A percentile compares a stretch with the other conserved stretches of the same genome.
phyloP scores from a whole-genome alignment of 2,113 vertebrate species.

The Pampusana beccarii region DNA sequence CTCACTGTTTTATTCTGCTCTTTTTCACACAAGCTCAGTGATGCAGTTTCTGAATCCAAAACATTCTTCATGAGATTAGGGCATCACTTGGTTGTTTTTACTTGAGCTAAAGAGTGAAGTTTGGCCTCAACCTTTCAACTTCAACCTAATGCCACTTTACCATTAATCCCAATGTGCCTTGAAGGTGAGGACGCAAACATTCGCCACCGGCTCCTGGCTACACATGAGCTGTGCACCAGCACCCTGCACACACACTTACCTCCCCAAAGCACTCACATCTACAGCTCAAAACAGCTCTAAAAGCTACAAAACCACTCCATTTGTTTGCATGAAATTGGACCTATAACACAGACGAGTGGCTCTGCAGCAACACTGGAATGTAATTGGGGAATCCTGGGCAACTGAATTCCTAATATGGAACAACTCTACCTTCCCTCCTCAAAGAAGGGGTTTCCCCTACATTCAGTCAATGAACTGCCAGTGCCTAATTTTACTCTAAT shows the following conservation, averaged over 20 bases:
- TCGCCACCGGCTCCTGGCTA: neutral
- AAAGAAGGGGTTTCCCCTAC: neutral
- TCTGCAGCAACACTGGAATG: neutral
- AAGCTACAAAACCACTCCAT: neutral
- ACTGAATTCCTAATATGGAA: neutral
- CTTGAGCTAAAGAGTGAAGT: neutral
- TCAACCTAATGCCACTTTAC: neutral
- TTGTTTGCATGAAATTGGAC: neutral
- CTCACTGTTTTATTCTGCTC: neutral
- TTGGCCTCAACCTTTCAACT: neutral
- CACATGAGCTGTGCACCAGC: neutral
- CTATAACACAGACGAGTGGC: neutral
- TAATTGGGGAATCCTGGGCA: neutral
- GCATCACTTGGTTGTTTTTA: neutral
- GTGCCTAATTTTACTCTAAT: neutral
- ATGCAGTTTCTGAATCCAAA: neutral
- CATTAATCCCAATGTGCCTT: neutral
- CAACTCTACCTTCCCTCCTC: neutral
- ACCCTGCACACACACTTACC: neutral
- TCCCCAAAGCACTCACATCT: neutral
- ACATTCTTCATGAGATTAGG: neutral
- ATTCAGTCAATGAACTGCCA: neutral
- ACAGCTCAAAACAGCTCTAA: neutral
- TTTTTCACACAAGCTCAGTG: neutral
- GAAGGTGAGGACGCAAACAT: neutral